These are phyloP conservation scores for Taenioides sp. DNA, from an alignment of 2,797 vertebrate species.

Conservation along the genomic window DNA sequence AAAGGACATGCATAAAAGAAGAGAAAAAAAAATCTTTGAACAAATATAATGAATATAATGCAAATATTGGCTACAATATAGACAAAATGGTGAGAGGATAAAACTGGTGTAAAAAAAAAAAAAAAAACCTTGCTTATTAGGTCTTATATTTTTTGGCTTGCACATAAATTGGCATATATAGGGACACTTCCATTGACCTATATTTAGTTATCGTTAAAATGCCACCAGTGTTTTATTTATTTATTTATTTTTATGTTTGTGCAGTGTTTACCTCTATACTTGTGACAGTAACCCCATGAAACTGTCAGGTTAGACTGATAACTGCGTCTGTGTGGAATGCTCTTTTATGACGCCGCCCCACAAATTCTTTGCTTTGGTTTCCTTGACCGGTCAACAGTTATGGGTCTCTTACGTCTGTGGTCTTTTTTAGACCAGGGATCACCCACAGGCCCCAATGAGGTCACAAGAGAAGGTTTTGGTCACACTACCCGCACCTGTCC, in stretches of 20 bases:
- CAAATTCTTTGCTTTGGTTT: slow-evolving; percentile 15
- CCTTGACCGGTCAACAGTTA: slow-evolving; percentile 23
- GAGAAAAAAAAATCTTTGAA: too few species aligned
- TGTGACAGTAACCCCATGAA: slow-evolving; percentile 12
- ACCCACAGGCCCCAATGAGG: neutral
- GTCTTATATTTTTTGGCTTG: too few species aligned
- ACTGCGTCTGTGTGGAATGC: slow-evolving; percentile 19
- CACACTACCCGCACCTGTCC: neutral
- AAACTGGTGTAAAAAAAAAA: neutral
- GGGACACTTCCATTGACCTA: neutral
- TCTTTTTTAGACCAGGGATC: slow-evolving; percentile 31
- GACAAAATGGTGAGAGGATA: too few species aligned
- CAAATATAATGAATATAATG: too few species aligned
- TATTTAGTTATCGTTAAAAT: neutral
- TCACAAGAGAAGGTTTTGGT: neutral
- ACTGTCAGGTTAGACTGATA: slow-evolving; percentile 32
- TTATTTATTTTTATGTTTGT: neutral
- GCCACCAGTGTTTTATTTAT: neutral
- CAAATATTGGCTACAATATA: too few species aligned
- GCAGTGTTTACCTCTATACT: slow-evolving; percentile 11
- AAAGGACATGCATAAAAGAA: too few species aligned
- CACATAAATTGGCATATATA: neutral
- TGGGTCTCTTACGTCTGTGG: slow-evolving; percentile 49
- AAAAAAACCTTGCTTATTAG: too few species aligned
- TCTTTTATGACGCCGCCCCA: slow-evolving; percentile 19